phyloP scores from a whole-genome alignment of 2,113 vertebrate genomes.

The Perca schrenkii region DNA sequence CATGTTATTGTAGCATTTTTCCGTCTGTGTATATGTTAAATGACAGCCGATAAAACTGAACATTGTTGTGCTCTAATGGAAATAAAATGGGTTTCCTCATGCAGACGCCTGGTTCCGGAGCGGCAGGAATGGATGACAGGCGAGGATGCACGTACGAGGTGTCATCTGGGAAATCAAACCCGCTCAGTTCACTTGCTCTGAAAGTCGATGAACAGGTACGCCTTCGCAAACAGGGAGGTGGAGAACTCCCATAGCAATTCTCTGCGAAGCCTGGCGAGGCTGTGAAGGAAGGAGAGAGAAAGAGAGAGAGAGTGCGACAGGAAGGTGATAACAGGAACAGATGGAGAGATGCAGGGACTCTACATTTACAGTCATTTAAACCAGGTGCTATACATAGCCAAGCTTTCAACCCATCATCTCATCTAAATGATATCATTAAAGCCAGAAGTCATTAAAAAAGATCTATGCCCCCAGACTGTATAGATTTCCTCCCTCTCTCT shows the following conservation, averaged over 20 bases:
- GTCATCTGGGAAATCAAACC: conserved; percentile 83
- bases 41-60: conserved; percentile 67
- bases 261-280: conserved; percentile 59
- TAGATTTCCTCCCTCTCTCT: conserved; percentile 59
- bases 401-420: conserved; percentile 62
- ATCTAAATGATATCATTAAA: conserved; percentile 72
- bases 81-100: conserved; percentile 67
- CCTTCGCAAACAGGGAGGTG: conserved; percentile 66
- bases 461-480: conserved; percentile 48
- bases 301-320: conserved; percentile 48
- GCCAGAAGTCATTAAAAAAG: conserved; percentile 69
- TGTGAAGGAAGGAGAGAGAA: conserved; percentile 48
- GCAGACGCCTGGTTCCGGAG: conserved; percentile 55
- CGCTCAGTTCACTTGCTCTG: conserved; percentile 68
- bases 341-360: conserved; percentile 75
- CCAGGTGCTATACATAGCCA: conserved; percentile 75
- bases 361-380: conserved; percentile 70
- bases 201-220: conserved; percentile 73
- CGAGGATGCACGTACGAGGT: conserved; percentile 49
- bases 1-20: conserved; percentile 24
- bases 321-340: conserved; percentile 83
- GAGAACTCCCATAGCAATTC: conserved; percentile 78
- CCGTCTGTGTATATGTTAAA: conserved; percentile 40
- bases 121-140: conserved; percentile 73
- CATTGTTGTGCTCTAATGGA: conserved; percentile 61